Conservation (phyloP, 2,888 invertebrate genomes). For the Eurois occulta region DNA sequence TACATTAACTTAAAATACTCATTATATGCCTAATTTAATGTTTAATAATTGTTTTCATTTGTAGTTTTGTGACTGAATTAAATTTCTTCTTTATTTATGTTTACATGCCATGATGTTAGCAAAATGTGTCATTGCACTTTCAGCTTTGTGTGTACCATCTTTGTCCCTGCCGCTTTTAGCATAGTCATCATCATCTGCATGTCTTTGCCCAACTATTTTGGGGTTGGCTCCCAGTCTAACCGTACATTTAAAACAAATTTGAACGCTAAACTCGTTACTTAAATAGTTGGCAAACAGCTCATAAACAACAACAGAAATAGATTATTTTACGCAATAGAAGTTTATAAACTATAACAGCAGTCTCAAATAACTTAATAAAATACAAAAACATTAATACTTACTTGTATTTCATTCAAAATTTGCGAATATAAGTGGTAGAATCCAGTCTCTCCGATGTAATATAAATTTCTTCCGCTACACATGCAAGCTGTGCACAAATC, state of each 20-base stretch:
- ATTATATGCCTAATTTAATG: not conserved
- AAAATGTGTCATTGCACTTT: not conserved
- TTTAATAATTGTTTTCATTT: not conserved
- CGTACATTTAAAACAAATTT: not conserved
- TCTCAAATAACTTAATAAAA: not conserved
- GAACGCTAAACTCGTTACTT: not conserved
- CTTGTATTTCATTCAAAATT: constrained; percentile 84
- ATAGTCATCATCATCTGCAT: not conserved
- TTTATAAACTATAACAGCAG: not conserved
- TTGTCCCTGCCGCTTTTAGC: not conserved
- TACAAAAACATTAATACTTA: constrained; percentile 63
- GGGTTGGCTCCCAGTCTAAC: not conserved
- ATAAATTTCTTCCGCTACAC: constrained; percentile 78
- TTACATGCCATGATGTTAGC: not conserved
- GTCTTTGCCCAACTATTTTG: not conserved
- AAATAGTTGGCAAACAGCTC: not conserved
- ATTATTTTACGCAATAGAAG: constrained; percentile 6
- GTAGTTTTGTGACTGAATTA: not conserved
- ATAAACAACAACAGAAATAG: not conserved
- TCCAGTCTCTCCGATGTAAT: constrained; percentile 76
- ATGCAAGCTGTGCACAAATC: constrained; percentile 81
- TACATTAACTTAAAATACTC: not conserved
- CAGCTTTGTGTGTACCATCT: not conserved
- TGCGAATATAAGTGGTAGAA: constrained; percentile 78
- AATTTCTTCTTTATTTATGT: not conserved